Conservation (phyloP, 1,140 invertebrate genomes). For the Idris sp. region DNA sequence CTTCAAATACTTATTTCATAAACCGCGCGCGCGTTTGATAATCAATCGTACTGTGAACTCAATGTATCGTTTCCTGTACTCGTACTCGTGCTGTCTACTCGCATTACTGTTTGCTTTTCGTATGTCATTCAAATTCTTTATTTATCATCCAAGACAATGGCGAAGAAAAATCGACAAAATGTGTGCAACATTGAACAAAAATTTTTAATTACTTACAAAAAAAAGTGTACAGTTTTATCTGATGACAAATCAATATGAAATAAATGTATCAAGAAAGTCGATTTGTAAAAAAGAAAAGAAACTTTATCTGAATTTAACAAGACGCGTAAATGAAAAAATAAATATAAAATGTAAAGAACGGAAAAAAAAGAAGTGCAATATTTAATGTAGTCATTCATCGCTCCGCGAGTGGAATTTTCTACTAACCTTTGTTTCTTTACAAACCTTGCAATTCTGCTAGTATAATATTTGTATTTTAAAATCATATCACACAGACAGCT, state of each 20-base stretch:
- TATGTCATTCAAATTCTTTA: constrained; percentile 55
- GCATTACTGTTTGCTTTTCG: constrained; percentile 54
- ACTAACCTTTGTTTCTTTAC: constrained; percentile 60
- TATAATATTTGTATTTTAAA: constrained; percentile 62
- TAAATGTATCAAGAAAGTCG: too few relatives aligned
- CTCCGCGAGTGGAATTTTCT: constrained; percentile 56
- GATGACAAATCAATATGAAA: too few relatives aligned
- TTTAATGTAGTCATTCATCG: constrained; percentile 37
- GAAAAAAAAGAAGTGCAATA: constrained; percentile 34
- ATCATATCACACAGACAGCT: constrained; percentile 54
- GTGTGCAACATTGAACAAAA: too few relatives aligned
- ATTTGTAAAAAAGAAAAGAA: constrained; percentile 8
- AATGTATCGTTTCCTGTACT: constrained; percentile 20
- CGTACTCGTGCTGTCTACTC: constrained; percentile 21
- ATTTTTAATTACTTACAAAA: too few relatives aligned
- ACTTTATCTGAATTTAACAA: constrained; percentile 33
- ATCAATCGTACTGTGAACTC: constrained; percentile 46
- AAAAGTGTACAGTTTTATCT: too few relatives aligned
- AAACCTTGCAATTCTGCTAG: constrained; percentile 57
- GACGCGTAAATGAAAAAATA: constrained; percentile 47
- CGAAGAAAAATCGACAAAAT: too few relatives aligned
- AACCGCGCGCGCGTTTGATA: constrained; percentile 22
- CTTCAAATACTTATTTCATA: constrained; percentile 37
- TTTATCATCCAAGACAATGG: constrained; percentile 49
- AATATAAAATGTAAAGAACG: constrained; percentile 40